Conservation (phyloP, 2,888 invertebrate genomes). For the Dynastes grantii region DNA sequence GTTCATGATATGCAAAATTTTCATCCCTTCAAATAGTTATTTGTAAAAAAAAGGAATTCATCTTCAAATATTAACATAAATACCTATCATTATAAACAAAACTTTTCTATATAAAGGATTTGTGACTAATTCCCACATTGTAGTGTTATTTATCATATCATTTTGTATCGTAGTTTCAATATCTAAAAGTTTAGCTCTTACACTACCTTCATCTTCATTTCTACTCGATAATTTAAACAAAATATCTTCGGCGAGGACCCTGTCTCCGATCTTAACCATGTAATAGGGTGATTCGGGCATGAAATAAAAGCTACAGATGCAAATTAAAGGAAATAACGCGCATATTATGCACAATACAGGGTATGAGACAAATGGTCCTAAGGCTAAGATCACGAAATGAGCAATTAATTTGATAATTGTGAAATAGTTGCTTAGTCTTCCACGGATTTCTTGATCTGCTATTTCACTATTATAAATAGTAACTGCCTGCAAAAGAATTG, state of each 20-base stretch:
- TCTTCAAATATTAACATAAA: background rate
- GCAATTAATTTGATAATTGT: slow-evolving; percentile 63
- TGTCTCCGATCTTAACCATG: slow-evolving; percentile 63
- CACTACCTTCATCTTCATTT: slow-evolving; percentile 47
- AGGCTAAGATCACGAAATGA: slow-evolving; percentile 69
- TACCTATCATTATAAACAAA: slow-evolving; percentile 53
- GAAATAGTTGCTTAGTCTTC: slow-evolving; percentile 61
- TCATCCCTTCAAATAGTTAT: slow-evolving; percentile 70
- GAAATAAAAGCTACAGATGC: slow-evolving; percentile 62
- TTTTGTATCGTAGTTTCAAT: slow-evolving; percentile 66
- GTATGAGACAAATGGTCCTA: slow-evolving; percentile 73
- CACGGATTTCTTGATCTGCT: slow-evolving; percentile 68
- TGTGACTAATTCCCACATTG: slow-evolving; percentile 45
- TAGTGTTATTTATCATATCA: slow-evolving; percentile 65
- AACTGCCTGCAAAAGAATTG: slow-evolving; percentile 63
- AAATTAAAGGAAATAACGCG: slow-evolving; percentile 51
- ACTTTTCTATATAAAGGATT: slow-evolving; percentile 50
- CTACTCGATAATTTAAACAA: slow-evolving; percentile 56
- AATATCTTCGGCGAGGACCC: slow-evolving; percentile 64
- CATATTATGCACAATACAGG: slow-evolving; percentile 56
- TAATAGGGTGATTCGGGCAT: slow-evolving; percentile 75
- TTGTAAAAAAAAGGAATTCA: background rate
- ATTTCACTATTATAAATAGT: slow-evolving; percentile 70
- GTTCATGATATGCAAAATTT: slow-evolving; percentile 76
- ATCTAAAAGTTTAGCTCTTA: slow-evolving; percentile 68